phyloP scores from a whole-genome alignment of 1,140 invertebrate species.

The Drosophila insularis region DNA sequence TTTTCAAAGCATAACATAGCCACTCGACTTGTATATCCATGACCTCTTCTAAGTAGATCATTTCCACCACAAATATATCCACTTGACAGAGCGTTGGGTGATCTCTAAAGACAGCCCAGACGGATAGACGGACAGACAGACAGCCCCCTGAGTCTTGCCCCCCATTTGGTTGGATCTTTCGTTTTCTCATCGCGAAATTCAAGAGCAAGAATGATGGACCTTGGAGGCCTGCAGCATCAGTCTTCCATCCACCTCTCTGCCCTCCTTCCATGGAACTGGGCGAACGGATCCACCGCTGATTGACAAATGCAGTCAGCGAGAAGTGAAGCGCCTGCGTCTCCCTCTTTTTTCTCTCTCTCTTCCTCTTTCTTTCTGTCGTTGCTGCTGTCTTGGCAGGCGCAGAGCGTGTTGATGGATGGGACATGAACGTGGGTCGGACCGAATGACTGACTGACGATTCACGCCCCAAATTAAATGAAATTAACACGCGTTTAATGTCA shows the following conservation, averaged over 20 bases:
- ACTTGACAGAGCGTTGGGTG: slow-evolving; percentile 50
- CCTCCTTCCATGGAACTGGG: not conserved
- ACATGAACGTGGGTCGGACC: slow-evolving; percentile 41
- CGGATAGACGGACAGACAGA: not conserved
- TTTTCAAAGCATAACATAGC: not conserved
- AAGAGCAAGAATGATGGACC: slow-evolving; percentile 59
- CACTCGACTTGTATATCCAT: slow-evolving; percentile 46
- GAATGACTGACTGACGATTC: slow-evolving; percentile 26
- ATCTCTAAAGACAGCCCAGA: slow-evolving; percentile 13
- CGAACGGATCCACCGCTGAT: slow-evolving; percentile 48
- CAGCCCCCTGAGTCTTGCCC: not conserved
- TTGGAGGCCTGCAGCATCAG: slow-evolving; percentile 22
- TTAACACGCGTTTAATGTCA: slow-evolving; percentile 80
- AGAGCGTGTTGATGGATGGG: slow-evolving; percentile 68
- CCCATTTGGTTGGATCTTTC: slow-evolving; percentile 15
- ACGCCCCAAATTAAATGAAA: slow-evolving; percentile 75
- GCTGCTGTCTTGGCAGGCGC: slow-evolving; percentile 17
- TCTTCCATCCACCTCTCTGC: not conserved
- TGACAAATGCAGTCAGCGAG: slow-evolving; percentile 68
- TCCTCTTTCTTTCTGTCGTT: slow-evolving; percentile 23
- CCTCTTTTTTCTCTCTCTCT: too few species aligned
- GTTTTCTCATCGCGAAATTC: slow-evolving; percentile 40
- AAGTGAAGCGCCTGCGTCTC: not conserved
- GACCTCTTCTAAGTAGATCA: slow-evolving; percentile 15
- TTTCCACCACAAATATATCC: slow-evolving; percentile 55